Percentiles rank a stretch among this genome's conserved stretches.
phyloP scores from a whole-genome alignment of 2,113 vertebrate species.

The Bos taurus region DNA sequence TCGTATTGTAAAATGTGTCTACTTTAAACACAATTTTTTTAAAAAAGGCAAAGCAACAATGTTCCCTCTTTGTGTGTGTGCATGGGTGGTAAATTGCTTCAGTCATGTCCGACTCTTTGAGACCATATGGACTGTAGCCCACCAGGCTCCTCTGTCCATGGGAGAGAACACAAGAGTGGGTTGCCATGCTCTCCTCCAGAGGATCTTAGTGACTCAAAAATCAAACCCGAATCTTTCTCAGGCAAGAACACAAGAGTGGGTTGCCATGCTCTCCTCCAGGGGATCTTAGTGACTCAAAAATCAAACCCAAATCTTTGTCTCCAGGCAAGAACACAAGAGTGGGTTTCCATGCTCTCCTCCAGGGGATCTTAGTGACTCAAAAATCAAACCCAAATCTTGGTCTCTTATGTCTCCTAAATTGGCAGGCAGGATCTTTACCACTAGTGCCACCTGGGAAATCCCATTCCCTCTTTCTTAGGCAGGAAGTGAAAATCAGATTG shows the following conservation, averaged over 20 bases:
- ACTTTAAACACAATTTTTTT: neutral
- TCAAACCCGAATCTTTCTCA: too few relatives aligned
- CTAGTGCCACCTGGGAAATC: neutral
- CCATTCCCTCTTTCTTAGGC: neutral
- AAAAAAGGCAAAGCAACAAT: neutral
- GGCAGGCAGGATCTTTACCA: neutral
- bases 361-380: neutral
- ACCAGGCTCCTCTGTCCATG: neutral
- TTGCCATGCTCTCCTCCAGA: too few relatives aligned
- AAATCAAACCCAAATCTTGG: neutral
- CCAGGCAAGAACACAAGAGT: neutral
- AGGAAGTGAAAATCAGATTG: neutral
- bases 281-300: neutral
- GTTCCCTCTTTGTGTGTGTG: neutral
- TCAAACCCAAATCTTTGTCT: neutral
- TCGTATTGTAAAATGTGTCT: neutral
- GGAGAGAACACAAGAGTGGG: neutral
- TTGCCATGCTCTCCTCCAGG: neutral
- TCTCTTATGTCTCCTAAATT: neutral
- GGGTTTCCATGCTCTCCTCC: neutral
- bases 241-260: neutral
- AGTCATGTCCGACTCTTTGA: fast-evolving
- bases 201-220: too few relatives aligned
- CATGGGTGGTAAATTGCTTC: neutral
- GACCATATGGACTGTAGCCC: neutral